Percentiles rank a stretch among this genome's conserved stretches.
Conservation (phyloP, 2,797 vertebrate species). For the Pitangus sulphuratus region DNA sequence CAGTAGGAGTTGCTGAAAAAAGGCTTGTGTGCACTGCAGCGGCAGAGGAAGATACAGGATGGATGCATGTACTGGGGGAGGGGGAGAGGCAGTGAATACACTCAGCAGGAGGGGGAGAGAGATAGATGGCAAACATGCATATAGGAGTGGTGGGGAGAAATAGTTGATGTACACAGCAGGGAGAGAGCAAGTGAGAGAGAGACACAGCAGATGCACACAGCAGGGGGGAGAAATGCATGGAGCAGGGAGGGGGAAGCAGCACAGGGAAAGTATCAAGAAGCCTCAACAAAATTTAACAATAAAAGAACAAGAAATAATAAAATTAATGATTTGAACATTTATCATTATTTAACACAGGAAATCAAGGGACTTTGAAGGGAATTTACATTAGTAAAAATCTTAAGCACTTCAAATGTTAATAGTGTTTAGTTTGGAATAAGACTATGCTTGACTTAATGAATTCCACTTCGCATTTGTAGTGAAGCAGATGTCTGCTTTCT, state of each 20-base stretch:
- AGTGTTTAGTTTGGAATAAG: conserved; percentile 44
- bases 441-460: conserved; percentile 60
- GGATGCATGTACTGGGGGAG: conserved; percentile 10
- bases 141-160: conserved; percentile 44
- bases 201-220: conserved; percentile 70
- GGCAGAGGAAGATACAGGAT: not conserved
- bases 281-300: conserved; percentile 15
- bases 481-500: conserved; percentile 63
- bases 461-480: conserved; percentile 27
- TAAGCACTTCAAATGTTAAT: conserved; percentile 28
- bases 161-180: conserved; percentile 50
- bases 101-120: conserved; percentile 46
- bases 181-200: conserved; percentile 49
- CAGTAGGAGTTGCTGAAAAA: conserved; percentile 19
- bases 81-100: conserved; percentile 25
- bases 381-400: conserved; percentile 6
- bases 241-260: not conserved
- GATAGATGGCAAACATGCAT: conserved; percentile 31
- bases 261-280: not conserved
- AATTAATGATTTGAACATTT: not conserved
- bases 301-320: conserved; percentile 10
- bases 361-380: not conserved
- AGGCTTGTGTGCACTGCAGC: not conserved
- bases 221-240: conserved; percentile 53
- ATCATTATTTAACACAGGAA: conserved; percentile 31